Conservation (phyloP, 2,888 invertebrate species). For the Luperina nickerlii region DNA sequence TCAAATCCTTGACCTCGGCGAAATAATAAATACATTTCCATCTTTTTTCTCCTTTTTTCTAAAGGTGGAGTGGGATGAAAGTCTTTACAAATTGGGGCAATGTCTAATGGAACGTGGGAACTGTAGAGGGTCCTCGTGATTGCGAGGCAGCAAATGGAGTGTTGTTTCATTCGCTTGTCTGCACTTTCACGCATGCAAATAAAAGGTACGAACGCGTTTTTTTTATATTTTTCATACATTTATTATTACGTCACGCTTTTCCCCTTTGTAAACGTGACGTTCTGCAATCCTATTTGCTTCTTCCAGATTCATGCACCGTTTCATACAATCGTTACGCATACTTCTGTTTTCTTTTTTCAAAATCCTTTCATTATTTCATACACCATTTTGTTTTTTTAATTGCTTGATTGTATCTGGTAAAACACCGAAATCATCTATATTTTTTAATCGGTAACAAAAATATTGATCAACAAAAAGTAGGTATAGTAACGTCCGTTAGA, state of each 20-base stretch:
- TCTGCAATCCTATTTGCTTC: constrained; percentile 24
- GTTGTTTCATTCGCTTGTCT: constrained; percentile 76
- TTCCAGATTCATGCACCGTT: constrained; percentile 20
- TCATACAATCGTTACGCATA: background rate
- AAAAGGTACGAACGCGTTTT: constrained; percentile 56
- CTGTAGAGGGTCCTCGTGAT: constrained; percentile 70
- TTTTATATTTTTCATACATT: constrained; percentile 16
- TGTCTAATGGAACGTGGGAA: constrained; percentile 80
- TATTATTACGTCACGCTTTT: constrained; percentile 13
- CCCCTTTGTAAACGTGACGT: background rate
- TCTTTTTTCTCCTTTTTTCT: constrained; percentile 67
- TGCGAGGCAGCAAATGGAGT: constrained; percentile 66
- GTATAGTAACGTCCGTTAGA: background rate
- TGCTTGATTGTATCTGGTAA: constrained; percentile 1
- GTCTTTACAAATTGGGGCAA: constrained; percentile 78
- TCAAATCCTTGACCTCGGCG: constrained; percentile 69
- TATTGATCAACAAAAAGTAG: background rate
- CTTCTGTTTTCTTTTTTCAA: constrained; percentile 1
- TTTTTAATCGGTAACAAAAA: constrained; percentile 14
- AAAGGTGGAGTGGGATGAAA: constrained; percentile 65
- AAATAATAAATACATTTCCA: constrained; percentile 75
- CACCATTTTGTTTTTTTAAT: background rate
- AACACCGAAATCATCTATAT: background rate
- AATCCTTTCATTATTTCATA: background rate
- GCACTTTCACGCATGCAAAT: constrained; percentile 72